Conservation (phyloP, 2,888 invertebrate species). For the Rotaria macrura region DNA sequence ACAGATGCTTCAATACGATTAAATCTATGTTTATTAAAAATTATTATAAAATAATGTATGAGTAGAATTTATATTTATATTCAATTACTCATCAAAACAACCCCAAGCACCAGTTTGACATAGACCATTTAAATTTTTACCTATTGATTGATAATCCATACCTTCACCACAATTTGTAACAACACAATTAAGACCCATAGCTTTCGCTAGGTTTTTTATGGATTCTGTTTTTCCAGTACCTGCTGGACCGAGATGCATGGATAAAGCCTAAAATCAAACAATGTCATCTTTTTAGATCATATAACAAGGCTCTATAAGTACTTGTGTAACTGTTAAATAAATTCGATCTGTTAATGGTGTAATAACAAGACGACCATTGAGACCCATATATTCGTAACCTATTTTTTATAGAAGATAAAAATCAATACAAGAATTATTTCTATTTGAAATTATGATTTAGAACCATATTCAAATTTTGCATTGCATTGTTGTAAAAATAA, state of each 20-base stretch:
- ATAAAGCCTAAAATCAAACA: constrained; percentile 57
- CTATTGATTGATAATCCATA: constrained; percentile 98
- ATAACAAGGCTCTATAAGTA: no score
- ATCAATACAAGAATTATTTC: no score
- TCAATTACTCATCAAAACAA: constrained; percentile 75
- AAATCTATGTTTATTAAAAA: constrained; percentile 55
- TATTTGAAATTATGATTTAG: no score
- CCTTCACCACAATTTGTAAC: constrained; percentile 78
- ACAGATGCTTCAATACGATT: constrained; percentile 96
- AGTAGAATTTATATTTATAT: background rate
- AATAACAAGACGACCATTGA: constrained; percentile 77
- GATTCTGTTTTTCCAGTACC: constrained; percentile 79
- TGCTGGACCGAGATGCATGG: constrained; percentile 68
- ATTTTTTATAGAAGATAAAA: background rate
- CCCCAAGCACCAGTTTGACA: constrained; percentile 96
- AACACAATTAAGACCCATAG: constrained; percentile 56
- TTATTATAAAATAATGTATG: background rate
- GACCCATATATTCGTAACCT: constrained; percentile 78
- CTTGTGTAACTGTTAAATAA: constrained; percentile 78
- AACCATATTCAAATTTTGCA: constrained; percentile 73
- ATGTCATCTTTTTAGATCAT: no score
- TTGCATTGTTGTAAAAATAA: constrained; percentile 69
- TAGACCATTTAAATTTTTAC: constrained; percentile 92
- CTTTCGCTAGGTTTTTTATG: constrained; percentile 78
- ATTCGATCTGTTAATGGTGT: constrained; percentile 84